Evolutionary conservation across 2,797 vertebrate genomes (phyloP).

Genomic region (Margarornis squamiger): DNA sequence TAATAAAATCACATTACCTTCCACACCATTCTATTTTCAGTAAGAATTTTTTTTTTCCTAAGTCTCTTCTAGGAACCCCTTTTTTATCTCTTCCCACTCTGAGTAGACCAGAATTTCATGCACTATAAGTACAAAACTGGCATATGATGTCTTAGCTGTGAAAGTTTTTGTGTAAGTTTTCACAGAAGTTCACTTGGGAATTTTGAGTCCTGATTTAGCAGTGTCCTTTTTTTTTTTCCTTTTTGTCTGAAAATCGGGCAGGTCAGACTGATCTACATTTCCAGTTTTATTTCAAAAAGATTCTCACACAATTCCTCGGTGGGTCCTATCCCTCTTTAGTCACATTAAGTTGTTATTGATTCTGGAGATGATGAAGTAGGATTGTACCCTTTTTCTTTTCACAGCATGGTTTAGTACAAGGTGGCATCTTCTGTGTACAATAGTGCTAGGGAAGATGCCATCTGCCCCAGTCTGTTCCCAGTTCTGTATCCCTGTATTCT

Average conservation of each 20-base stretch:
- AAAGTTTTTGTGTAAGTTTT: neutral
- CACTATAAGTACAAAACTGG: neutral
- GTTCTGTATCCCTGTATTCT: neutral
- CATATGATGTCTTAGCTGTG: neutral
- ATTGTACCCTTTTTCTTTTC: neutral
- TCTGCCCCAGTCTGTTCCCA: neutral
- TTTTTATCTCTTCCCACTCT: neutral
- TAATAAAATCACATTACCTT: constrained; percentile 6
- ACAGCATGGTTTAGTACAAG: neutral
- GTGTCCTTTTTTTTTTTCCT: neutral
- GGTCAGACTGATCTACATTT: neutral
- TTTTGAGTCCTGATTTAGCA: neutral
- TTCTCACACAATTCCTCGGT: neutral
- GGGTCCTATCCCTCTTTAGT: neutral
- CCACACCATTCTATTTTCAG: neutral
- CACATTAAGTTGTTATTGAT: neutral
- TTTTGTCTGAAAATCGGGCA: neutral
- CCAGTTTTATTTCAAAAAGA: neutral
- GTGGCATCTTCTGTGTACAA: neutral
- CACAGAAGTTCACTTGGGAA: neutral
- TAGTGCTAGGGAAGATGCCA: neutral
- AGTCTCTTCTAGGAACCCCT: neutral
- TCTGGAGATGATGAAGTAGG: neutral
- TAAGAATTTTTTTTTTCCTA: neutral
- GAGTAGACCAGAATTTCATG: neutral